Conservation (phyloP, 1,140 invertebrate genomes). For the Cydia pomonella region DNA sequence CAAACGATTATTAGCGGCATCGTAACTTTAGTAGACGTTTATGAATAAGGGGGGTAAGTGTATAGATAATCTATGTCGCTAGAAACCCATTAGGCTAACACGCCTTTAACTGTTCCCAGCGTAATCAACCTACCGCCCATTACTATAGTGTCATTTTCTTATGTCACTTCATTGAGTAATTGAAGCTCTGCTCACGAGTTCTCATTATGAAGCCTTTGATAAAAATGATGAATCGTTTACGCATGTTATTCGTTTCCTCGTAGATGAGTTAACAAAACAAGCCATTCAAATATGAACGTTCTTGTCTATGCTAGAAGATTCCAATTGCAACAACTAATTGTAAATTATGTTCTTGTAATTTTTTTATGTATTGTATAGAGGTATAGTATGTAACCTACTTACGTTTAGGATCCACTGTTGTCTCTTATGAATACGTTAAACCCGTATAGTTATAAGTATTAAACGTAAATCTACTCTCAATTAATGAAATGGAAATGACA, state of each 20-base stretch:
- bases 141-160: neutral
- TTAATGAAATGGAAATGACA: conserved; percentile 19
- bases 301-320: neutral
- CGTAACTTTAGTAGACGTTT: too few relatives aligned
- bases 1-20: too few relatives aligned
- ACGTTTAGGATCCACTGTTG: neutral
- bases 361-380: neutral
- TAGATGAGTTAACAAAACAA: neutral
- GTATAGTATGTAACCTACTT: neutral
- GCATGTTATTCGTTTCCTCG: too few relatives aligned
- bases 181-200: neutral
- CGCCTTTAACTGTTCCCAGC: neutral
- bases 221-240: conserved; percentile 31
- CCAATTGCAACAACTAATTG: neutral
- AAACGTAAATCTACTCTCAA: conserved; percentile 24
- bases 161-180: neutral
- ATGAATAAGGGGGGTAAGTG: too few relatives aligned
- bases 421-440: neutral
- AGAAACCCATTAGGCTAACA: neutral
- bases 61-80: neutral
- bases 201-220: conserved; percentile 1
- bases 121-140: neutral
- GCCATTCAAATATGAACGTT: neutral
- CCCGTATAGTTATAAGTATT: neutral
- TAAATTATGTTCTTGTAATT: neutral